Conservation (phyloP, 2,113 vertebrate species). For the Alces alces region DNA sequence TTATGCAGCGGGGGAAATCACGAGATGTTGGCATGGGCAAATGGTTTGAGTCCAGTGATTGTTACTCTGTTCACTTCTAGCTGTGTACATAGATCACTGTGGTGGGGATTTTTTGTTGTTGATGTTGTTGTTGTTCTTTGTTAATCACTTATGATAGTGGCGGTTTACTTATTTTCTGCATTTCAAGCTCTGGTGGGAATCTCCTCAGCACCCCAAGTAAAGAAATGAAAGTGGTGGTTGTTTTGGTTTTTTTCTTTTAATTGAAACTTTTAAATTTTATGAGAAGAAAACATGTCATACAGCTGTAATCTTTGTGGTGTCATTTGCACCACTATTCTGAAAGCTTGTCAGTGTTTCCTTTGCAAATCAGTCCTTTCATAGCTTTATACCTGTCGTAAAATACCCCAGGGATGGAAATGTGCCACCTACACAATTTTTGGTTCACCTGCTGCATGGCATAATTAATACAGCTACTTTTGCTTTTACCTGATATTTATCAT, state of each 20-base stretch:
- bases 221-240: neutral
- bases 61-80: neutral
- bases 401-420: neutral
- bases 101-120: no score
- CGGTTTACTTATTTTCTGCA: neutral
- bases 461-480: conserved; percentile 1
- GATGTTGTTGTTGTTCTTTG: neutral
- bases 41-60: no score
- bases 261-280: conserved; percentile 37
- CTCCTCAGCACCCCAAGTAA: neutral
- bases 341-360: neutral
- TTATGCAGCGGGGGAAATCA: no score
- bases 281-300: neutral
- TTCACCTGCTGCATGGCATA: neutral
- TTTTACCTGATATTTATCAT: neutral
- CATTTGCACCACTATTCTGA: neutral
- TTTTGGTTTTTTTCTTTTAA: neutral
- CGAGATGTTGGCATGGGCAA: rapidly evolving
- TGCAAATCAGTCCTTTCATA: neutral
- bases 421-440: neutral
- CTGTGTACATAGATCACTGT: neutral
- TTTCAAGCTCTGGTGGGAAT: neutral
- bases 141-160: neutral
- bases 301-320: neutral
- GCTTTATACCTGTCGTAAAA: neutral